phyloP scores from a whole-genome alignment of 2,797 vertebrate species.

The Anas bernieri region DNA sequence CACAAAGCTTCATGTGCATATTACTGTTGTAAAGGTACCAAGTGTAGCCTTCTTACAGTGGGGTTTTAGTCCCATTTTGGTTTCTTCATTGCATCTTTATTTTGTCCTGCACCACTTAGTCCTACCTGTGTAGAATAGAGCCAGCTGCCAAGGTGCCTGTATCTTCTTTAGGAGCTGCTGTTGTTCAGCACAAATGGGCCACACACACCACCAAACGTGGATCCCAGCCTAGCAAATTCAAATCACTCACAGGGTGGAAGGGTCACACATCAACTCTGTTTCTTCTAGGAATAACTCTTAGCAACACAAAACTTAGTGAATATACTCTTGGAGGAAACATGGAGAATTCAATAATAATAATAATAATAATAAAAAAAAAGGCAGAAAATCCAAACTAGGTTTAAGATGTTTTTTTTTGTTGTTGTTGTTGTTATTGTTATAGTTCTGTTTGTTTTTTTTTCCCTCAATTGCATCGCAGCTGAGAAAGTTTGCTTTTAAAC shows the following conservation, averaged over 20 bases:
- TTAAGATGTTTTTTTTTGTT: background rate
- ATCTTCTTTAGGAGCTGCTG: background rate
- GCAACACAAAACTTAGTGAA: background rate
- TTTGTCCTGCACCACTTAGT: background rate
- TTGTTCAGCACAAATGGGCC: background rate
- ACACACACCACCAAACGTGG: background rate
- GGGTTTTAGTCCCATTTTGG: background rate
- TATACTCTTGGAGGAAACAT: no score
- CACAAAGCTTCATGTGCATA: background rate
- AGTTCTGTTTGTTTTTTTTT: background rate
- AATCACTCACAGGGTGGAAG: fast-evolving
- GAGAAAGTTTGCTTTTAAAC: background rate
- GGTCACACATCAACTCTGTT: background rate
- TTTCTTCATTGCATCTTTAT: background rate
- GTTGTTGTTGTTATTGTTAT: no score
- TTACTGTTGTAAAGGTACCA: background rate
- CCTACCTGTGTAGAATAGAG: background rate
- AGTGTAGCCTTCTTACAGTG: background rate
- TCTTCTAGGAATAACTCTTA: background rate
- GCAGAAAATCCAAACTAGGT: background rate
- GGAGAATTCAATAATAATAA: background rate
- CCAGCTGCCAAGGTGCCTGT: background rate
- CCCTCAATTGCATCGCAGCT: fast-evolving
- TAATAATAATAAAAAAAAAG: background rate
- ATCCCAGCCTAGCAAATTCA: background rate